Evolutionary conservation across 1,140 invertebrate species (phyloP), one percentile per base, ranked within the genome.

Genomic region (Panagrolaimus sp.): DNA sequence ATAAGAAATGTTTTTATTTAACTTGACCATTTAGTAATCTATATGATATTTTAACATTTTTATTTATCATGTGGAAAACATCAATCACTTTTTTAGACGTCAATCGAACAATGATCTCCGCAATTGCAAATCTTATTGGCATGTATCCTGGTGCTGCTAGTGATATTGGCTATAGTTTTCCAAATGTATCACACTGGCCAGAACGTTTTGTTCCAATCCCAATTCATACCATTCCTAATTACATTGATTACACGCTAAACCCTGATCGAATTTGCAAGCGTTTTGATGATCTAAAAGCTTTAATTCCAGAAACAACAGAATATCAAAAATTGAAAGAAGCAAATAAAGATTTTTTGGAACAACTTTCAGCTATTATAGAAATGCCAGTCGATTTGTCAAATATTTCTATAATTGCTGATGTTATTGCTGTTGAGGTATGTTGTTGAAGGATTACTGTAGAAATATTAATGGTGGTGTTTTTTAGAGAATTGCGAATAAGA

Each of bases 41-140:
- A n/a, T n/a, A n/a, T n/a, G n/a, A n/a, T n/a, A n/a, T n/a, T n/a
- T n/a, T n/a, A n/a, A n/a, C n/a, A n/a, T n/a, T n/a, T n/a, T n/a
- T n/a, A n/a, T n/a, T n/a, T n/a, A n/a, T n/a, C n/a, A n/a, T n/a
- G n/a, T n/a, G n/a, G n/a, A n/a, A n/a, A n/a, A n/a, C 31, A 38
- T 38, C 7, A 4, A 4, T 38, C 7, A 38, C 2, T 4, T 38
- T 38, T 38, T 38, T 38, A 38, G 68, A 70, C 61, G 66, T 70
- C 5, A 70, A 70, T 31, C 43, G 68, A 14, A 70, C 68, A 16
- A n/a, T 70, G 11, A 62, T 25, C 5, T 43, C 31, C 20, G 68
- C 68, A 11, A 70, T 70, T 14, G 14, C 46, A 4, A 70, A 70
- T 27, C 38, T 70, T 38, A 69, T 70, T 9, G 68, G 68, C 20